Conservation (phyloP, 2,888 invertebrate genomes). For the Microchrysa polita region DNA sequence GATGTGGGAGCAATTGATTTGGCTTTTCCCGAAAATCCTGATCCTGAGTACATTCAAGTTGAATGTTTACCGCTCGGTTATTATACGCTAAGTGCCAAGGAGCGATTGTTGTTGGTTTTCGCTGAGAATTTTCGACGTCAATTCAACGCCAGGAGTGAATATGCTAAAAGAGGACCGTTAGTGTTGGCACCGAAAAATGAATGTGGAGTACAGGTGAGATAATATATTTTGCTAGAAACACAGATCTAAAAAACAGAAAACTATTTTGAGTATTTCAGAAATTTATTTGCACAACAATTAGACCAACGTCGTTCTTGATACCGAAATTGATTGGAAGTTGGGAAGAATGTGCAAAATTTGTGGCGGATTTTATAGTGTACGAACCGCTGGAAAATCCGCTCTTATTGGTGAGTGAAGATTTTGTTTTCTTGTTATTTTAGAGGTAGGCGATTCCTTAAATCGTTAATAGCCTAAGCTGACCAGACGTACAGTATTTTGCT, state of each 20-base stretch:
- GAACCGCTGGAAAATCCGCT: slow-evolving; percentile 75
- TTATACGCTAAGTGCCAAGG: slow-evolving; percentile 73
- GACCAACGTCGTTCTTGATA: slow-evolving; percentile 79
- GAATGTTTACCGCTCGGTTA: slow-evolving; percentile 74
- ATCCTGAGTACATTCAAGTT: slow-evolving; percentile 69
- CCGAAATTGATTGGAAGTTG: slow-evolving; percentile 71
- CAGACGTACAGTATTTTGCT: no score
- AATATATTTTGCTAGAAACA: background rate
- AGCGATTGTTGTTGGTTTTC: slow-evolving; percentile 75
- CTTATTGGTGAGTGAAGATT: slow-evolving; percentile 71
- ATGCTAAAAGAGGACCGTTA: slow-evolving; percentile 71
- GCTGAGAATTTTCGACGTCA: slow-evolving; percentile 83
- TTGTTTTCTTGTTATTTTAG: no score
- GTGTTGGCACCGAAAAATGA: slow-evolving; percentile 80
- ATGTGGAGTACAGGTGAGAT: slow-evolving; percentile 76
- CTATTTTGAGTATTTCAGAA: slow-evolving; percentile 68
- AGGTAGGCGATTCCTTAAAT: no score
- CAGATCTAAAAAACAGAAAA: background rate
- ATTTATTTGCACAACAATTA: slow-evolving; percentile 86
- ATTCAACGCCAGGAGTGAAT: slow-evolving; percentile 66
- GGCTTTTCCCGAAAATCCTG: slow-evolving; percentile 60
- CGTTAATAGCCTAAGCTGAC: no score
- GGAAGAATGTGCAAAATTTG: slow-evolving; percentile 77
- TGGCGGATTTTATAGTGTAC: slow-evolving; percentile 81
- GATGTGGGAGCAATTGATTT: slow-evolving; percentile 59